phyloP scores from a whole-genome alignment of 2,888 invertebrate genomes.

The Limenitis camilla region DNA sequence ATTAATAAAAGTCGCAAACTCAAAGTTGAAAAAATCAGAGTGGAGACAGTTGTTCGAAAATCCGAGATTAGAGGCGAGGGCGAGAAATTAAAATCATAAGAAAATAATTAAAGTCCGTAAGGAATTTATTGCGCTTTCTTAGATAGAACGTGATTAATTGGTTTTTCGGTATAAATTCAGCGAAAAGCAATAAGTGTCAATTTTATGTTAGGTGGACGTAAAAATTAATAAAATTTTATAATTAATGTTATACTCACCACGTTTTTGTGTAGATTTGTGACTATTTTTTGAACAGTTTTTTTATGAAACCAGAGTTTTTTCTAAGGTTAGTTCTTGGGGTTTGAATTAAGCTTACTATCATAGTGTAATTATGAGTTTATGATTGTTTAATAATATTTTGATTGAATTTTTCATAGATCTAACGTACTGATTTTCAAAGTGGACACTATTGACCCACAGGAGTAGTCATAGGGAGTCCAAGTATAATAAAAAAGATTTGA shows the following conservation, averaged over 20 bases:
- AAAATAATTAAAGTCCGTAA: conserved; percentile 74
- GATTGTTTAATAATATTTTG: too few relatives aligned
- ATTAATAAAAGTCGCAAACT: conserved; percentile 68
- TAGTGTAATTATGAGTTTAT: too few relatives aligned
- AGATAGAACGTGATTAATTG: conserved; percentile 72
- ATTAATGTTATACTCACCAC: conserved; percentile 36
- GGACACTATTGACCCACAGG: too few relatives aligned
- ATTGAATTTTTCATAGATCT: too few relatives aligned
- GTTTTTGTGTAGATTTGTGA: background rate
- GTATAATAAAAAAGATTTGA: too few relatives aligned
- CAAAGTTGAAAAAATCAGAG: conserved; percentile 37
- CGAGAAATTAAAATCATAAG: conserved; percentile 73
- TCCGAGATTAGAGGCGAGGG: conserved; percentile 33
- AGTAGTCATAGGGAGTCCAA: too few relatives aligned
- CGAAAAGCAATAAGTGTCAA: conserved; percentile 72
- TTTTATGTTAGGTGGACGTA: conserved; percentile 56
- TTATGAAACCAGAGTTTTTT: too few relatives aligned
- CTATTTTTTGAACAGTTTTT: background rate
- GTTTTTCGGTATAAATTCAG: conserved; percentile 55
- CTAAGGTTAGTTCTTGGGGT: too few relatives aligned
- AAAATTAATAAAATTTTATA: conserved; percentile 55
- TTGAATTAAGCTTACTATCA: too few relatives aligned
- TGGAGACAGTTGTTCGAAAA: conserved; percentile 53
- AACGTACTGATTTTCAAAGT: too few relatives aligned
- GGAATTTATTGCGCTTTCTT: conserved; percentile 60